phyloP scores from a whole-genome alignment of 2,888 invertebrate species.

The Nebria salina region DNA sequence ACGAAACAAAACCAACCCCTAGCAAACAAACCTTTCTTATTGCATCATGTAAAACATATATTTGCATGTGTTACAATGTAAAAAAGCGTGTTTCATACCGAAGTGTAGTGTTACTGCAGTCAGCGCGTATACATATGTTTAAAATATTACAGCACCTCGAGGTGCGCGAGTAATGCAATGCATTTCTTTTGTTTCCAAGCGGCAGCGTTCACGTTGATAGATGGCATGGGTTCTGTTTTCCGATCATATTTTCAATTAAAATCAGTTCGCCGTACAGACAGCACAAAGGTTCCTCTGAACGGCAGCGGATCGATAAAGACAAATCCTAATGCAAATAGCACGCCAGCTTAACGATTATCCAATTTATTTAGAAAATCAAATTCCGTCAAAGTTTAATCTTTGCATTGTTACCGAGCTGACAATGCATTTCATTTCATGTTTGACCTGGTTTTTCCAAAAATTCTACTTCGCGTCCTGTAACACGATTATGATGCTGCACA shows the following conservation, averaged over 20 bases:
- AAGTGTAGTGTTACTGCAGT: not conserved
- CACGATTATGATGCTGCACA: slow-evolving; percentile 42
- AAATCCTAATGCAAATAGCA: slow-evolving; percentile 41
- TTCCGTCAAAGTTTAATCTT: slow-evolving; percentile 43
- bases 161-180: not conserved
- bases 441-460: slow-evolving; percentile 45
- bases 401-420: slow-evolving; percentile 43
- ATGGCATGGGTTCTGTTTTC: slow-evolving; percentile 3
- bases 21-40: not conserved
- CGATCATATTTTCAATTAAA: slow-evolving; percentile 21
- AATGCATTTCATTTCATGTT: slow-evolving; percentile 45
- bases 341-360: slow-evolving; percentile 46
- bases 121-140: not conserved
- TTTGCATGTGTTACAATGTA: slow-evolving; percentile 1
- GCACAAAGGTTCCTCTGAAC: not conserved
- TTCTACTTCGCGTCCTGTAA: slow-evolving; percentile 29
- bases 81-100: not conserved
- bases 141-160: not conserved
- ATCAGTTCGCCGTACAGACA: slow-evolving; percentile 2
- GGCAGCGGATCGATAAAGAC: slow-evolving; percentile 15
- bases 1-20: not conserved
- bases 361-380: slow-evolving; percentile 46
- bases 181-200: not conserved
- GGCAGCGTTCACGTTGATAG: not conserved
- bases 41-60: not conserved